Percentiles rank a stretch among this genome's conserved stretches.
Conservation (phyloP, 2,797 vertebrate species). For the Falco cherrug region DNA sequence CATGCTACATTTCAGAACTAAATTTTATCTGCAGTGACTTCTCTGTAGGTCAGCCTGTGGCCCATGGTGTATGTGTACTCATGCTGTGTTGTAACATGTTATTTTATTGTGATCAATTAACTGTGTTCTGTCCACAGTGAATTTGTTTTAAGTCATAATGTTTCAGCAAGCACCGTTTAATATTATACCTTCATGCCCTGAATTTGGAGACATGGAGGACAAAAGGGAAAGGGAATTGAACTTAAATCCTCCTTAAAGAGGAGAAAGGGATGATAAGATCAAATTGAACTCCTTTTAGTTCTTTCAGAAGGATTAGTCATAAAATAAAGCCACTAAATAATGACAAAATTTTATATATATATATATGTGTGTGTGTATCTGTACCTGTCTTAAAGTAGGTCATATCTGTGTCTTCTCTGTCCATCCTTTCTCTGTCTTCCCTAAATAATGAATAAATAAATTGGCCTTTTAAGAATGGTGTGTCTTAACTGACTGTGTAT, state of each 20-base stretch:
- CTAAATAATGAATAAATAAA: background rate
- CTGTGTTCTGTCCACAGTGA: background rate
- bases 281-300: background rate
- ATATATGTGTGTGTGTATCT: background rate
- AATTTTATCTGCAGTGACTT: accelerated
- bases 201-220: background rate
- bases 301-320: background rate
- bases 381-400: background rate
- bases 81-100: accelerated
- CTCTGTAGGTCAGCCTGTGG: background rate
- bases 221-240: background rate
- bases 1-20: accelerated
- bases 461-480: background rate
- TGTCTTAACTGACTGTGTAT: accelerated
- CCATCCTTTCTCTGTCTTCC: background rate
- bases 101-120: background rate
- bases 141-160: background rate
- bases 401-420: background rate
- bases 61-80: background rate
- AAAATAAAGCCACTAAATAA: background rate
- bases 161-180: background rate
- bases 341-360: background rate
- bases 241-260: background rate
- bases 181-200: accelerated
- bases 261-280: background rate